Conservation (phyloP, 2,113 vertebrate species). For the Ctenodactylus gundi region DNA sequence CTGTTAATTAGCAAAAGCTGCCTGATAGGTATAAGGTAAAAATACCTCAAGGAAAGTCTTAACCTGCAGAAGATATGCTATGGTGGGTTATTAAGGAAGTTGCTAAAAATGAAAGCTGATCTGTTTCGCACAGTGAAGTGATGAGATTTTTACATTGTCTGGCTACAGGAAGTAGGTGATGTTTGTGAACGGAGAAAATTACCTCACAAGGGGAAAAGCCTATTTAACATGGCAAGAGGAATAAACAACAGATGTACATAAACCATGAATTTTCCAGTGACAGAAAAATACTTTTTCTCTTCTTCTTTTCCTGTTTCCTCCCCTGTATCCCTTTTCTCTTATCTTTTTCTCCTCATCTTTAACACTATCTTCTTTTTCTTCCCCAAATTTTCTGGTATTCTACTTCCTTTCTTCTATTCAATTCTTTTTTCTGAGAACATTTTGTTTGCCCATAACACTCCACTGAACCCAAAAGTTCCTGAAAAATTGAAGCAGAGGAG, state of each 20-base stretch:
- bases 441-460: background rate
- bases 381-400: background rate
- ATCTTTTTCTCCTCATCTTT: background rate
- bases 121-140: background rate
- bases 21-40: background rate
- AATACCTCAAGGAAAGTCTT: background rate
- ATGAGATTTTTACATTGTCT: background rate
- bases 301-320: background rate
- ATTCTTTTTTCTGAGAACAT: background rate
- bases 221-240: background rate
- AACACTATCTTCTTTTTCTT: background rate
- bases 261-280: background rate
- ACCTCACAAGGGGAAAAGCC: background rate
- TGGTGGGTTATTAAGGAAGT: background rate
- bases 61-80: background rate
- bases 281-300: background rate
- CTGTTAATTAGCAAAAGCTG: background rate
- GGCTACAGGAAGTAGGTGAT: background rate
- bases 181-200: background rate
- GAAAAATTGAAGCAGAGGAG: background rate
- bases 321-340: rapidly evolving
- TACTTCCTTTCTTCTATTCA: background rate
- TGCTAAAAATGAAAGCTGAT: background rate
- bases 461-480: background rate
- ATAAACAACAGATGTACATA: background rate